Evolutionary conservation across 1,140 invertebrate species (phyloP).

Genomic region (Bombus superbus): DNA sequence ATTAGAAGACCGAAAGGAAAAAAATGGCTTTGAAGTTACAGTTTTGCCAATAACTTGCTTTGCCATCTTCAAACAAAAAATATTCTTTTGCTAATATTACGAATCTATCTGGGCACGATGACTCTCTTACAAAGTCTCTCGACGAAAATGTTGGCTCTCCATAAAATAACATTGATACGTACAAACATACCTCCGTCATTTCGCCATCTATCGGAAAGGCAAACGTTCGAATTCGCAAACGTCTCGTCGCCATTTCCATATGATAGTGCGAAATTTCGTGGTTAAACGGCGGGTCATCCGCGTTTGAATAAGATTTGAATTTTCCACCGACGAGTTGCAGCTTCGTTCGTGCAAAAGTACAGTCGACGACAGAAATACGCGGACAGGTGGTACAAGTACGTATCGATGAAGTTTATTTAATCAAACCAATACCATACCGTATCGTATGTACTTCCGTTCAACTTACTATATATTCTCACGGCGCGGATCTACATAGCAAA

Average conservation of each 20-base stretch:
- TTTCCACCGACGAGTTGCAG: background rate
- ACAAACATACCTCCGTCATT: background rate
- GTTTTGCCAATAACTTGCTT: no score
- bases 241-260: background rate
- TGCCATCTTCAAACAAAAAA: background rate
- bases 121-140: background rate
- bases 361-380: no score
- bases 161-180: background rate
- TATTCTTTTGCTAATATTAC: background rate
- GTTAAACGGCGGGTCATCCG: conserved; percentile 8
- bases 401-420: background rate
- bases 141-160: background rate
- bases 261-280: conserved; percentile 29
- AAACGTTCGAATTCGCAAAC: background rate
- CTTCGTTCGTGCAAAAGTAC: no score
- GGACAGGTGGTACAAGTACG: background rate
- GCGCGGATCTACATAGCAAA: no score
- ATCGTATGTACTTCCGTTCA: no score
- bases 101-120: background rate
- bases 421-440: no score
- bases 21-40: background rate
- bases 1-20: background rate
- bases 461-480: no score
- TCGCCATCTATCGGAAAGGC: background rate
- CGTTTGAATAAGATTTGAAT: conserved; percentile 57